These are phyloP conservation scores for Heliconius melpomene DNA, from an alignment of 1,140 invertebrate genomes.

Conservation along the genomic window DNA sequence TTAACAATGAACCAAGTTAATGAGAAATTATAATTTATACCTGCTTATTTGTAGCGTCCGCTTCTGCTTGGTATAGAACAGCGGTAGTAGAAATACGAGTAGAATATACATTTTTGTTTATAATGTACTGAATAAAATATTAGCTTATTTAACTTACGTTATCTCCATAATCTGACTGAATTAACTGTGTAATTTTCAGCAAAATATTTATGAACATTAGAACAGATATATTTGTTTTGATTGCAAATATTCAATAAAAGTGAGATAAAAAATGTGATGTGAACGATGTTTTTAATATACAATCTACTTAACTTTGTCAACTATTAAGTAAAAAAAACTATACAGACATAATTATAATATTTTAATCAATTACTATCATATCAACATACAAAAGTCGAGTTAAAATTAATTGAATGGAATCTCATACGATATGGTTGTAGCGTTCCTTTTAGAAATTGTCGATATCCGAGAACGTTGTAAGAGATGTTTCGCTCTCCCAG, in stretches of 20 bases:
- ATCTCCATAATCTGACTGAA: not conserved
- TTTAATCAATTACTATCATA: not conserved
- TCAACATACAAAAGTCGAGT: not conserved
- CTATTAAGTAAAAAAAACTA: too few relatives aligned
- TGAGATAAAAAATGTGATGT: too few relatives aligned
- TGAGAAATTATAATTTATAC: slow-evolving; percentile 9
- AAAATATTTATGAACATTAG: not conserved
- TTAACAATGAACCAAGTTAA: not conserved
- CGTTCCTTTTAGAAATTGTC: slow-evolving; percentile 21
- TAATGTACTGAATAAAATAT: not conserved
- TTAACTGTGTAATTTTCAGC: not conserved
- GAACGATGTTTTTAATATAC: not conserved
- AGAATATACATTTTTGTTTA: not conserved
- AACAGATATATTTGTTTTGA: too few relatives aligned
- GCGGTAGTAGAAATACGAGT: not conserved
- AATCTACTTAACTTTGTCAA: not conserved
- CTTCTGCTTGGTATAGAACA: not conserved
- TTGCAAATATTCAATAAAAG: too few relatives aligned
- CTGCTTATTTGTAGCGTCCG: not conserved
- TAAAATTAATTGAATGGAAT: slow-evolving; percentile 2
- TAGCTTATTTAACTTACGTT: not conserved
- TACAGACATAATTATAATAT: not conserved
- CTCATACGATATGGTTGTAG: slow-evolving; percentile 44
- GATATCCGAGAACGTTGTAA: slow-evolving; percentile 29
- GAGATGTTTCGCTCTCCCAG: slow-evolving; percentile 42